A percentile compares a stretch with the other conserved stretches of the same genome.
Conservation (phyloP, 1,140 invertebrate species). For the Penaeus vannamei region DNA sequence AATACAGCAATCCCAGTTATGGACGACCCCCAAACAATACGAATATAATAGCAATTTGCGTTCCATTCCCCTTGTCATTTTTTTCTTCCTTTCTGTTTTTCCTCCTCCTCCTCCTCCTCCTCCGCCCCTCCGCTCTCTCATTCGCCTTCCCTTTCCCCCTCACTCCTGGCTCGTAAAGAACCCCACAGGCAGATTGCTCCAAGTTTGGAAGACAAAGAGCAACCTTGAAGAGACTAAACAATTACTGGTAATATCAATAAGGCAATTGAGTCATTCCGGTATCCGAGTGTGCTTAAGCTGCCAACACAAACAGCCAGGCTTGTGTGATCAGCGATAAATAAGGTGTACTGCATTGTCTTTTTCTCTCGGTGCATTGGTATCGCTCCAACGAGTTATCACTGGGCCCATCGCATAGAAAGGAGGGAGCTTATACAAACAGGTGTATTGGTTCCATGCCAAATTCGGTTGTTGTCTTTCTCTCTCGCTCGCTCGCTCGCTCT, state of each 20-base stretch:
- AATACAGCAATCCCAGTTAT: no score
- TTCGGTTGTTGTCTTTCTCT: no score
- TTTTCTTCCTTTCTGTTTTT: no score
- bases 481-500: no score
- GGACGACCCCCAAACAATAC: no score
- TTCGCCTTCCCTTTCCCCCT: conserved; percentile 1
- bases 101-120: no score
- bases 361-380: background rate
- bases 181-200: background rate
- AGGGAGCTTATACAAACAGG: no score
- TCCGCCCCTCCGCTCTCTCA: no score
- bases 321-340: conserved; percentile 29
- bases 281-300: background rate
- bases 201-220: conserved; percentile 14
- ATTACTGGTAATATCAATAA: conserved; percentile 36
- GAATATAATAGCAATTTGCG: no score
- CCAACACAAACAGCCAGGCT: background rate
- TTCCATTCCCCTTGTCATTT: no score
- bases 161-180: background rate
- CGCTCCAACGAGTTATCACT: background rate
- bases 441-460: no score
- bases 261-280: background rate
- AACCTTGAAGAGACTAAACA: conserved; percentile 28
- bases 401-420: no score
- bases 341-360: conserved; percentile 5